Evolutionary conservation across 2,888 invertebrate genomes (phyloP).

Genomic region (Oscheius sp.): DNA sequence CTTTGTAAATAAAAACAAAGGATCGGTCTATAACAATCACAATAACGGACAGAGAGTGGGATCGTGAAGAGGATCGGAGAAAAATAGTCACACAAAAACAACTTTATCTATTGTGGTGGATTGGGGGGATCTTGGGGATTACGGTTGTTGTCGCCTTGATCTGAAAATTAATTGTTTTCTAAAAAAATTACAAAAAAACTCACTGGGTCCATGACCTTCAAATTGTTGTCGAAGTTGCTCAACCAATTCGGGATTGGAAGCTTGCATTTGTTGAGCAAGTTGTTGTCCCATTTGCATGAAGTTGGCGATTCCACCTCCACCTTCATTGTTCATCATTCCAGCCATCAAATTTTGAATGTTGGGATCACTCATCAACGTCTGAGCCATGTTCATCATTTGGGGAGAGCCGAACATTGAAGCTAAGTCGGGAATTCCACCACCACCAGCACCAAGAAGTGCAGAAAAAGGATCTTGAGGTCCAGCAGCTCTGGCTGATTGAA

Average conservation of each 20-base stretch:
- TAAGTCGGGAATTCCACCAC: conserved; percentile 54
- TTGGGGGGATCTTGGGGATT: conserved; percentile 23
- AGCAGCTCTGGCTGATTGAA: conserved; percentile 40
- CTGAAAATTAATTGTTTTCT: background rate
- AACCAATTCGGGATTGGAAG: conserved; percentile 81
- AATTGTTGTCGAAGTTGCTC: conserved; percentile 80
- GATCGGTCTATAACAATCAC: no score
- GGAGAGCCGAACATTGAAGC: conserved; percentile 80
- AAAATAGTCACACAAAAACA: no score
- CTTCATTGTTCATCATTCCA: conserved; percentile 54
- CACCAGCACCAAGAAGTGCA: conserved; percentile 37
- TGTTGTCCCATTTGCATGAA: conserved; percentile 78
- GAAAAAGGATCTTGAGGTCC: conserved; percentile 46
- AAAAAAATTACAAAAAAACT: background rate
- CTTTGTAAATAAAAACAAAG: no score
- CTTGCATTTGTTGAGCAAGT: conserved; percentile 62
- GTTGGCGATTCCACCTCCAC: conserved; percentile 70
- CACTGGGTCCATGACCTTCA: conserved; percentile 37
- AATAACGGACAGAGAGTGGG: no score
- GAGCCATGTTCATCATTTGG: conserved; percentile 77
- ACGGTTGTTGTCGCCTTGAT: conserved; percentile 4
- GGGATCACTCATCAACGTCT: conserved; percentile 76
- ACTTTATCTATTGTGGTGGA: conserved; percentile 20
- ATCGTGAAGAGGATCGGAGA: no score
- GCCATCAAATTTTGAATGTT: conserved; percentile 75